phyloP scores from a whole-genome alignment of 1,140 invertebrate species.

The Sesamia nonagrioides region DNA sequence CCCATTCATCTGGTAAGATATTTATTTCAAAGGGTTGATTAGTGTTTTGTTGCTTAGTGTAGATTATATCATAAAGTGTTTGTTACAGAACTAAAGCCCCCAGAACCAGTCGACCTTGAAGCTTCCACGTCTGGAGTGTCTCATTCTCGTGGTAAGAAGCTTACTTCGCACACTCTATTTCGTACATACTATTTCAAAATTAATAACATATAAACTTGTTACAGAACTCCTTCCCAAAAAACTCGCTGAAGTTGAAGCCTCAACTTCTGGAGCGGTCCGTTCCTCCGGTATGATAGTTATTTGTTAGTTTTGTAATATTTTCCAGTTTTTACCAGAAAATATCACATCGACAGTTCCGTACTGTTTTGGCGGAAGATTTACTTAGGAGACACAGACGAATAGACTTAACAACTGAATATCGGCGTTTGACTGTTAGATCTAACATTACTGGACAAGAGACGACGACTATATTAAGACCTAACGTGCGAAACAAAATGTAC shows the following conservation, averaged over 20 bases:
- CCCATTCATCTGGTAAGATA: background rate
- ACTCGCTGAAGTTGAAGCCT: too few species aligned
- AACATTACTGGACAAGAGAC: too few species aligned
- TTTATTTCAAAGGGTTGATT: background rate
- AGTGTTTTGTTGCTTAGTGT: background rate
- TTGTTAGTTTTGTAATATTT: slow-evolving; percentile 54
- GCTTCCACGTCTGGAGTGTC: background rate
- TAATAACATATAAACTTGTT: too few species aligned
- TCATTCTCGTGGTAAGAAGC: background rate
- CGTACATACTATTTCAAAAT: background rate
- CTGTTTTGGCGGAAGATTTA: slow-evolving; percentile 48
- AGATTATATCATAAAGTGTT: background rate
- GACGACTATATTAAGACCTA: too few species aligned
- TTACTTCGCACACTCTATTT: background rate
- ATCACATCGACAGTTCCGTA: slow-evolving; percentile 50
- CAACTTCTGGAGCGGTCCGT: background rate
- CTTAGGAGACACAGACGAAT: slow-evolving; percentile 42
- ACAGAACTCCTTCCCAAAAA: too few species aligned
- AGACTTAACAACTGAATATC: too few species aligned
- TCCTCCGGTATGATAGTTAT: background rate
- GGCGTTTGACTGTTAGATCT: too few species aligned
- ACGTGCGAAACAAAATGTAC: slow-evolving; percentile 51
- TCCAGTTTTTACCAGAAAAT: slow-evolving; percentile 31
- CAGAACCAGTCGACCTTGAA: background rate
- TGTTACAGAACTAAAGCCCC: too few species aligned